These are phyloP conservation scores for Gephyroberyx darwinii DNA, from an alignment of 2,797 vertebrate genomes.

Conservation along the genomic window DNA sequence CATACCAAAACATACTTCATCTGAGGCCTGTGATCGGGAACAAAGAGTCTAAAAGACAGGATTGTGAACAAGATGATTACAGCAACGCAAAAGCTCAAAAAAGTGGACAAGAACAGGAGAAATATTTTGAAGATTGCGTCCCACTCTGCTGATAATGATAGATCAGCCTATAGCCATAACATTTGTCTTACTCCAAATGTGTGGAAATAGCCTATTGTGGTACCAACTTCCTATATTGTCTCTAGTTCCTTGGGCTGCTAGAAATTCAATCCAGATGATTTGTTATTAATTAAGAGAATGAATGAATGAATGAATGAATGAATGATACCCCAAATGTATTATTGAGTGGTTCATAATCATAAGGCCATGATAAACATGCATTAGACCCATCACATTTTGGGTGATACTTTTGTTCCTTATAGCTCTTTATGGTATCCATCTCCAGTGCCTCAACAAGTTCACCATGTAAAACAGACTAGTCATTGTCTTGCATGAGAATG, in stretches of 20 bases:
- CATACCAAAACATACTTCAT: constrained; percentile 21
- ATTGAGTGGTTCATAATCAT: neutral
- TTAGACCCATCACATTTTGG: too few species aligned
- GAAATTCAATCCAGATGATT: neutral
- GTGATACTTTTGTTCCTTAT: neutral
- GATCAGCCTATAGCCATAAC: constrained; percentile 2
- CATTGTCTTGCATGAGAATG: too few species aligned
- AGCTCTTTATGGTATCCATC: neutral
- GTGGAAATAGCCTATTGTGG: neutral
- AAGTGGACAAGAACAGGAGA: neutral
- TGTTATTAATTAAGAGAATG: constrained; percentile 1
- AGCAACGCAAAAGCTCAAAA: neutral
- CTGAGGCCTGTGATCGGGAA: neutral
- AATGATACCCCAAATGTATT: neutral
- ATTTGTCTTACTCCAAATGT: constrained; percentile 6
- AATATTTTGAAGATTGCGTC: constrained; percentile 1
- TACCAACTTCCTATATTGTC: neutral
- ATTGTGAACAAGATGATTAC: neutral
- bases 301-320: neutral
- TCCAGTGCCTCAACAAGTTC: neutral
- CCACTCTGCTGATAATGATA: neutral
- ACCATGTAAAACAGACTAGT: too few species aligned
- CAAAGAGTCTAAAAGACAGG: neutral
- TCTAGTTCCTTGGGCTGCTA: neutral
- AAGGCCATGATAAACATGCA: neutral